Evolutionary conservation across 2,888 invertebrate genomes (phyloP).

Genomic region (Chloromyia formosa): DNA sequence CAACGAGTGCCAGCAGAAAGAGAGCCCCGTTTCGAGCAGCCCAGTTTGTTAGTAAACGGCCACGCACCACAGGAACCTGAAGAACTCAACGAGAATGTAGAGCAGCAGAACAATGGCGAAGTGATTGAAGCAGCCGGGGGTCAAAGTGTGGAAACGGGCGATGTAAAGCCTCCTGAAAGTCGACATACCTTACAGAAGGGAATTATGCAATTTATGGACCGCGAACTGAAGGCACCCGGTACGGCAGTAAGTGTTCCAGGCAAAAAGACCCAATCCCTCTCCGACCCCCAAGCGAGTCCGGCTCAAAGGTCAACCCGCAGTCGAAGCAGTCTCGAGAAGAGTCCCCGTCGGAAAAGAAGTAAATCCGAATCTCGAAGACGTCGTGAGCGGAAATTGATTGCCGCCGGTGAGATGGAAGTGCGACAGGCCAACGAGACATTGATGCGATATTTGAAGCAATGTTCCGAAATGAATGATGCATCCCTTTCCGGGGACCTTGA

Average conservation of each 20-base stretch:
- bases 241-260: constrained; percentile 51
- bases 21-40: constrained; percentile 43
- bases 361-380: constrained; percentile 64
- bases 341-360: constrained; percentile 63
- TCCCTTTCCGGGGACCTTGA: constrained; percentile 64
- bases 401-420: constrained; percentile 64
- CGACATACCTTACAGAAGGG: constrained; percentile 60
- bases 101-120: not conserved
- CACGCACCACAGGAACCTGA: constrained; percentile 44
- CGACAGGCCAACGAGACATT: constrained; percentile 63
- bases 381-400: constrained; percentile 63
- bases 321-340: constrained; percentile 63
- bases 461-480: constrained; percentile 64
- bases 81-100: constrained; percentile 15
- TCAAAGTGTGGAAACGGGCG: constrained; percentile 6
- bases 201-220: constrained; percentile 63
- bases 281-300: constrained; percentile 64
- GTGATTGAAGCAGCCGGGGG: not conserved
- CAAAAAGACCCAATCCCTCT: constrained; percentile 61
- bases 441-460: constrained; percentile 64
- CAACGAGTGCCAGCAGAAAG: constrained; percentile 1
- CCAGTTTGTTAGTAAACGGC: constrained; percentile 47
- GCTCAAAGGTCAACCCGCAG: constrained; percentile 63
- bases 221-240: constrained; percentile 59
- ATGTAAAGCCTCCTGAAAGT: constrained; percentile 26